phyloP scores from a whole-genome alignment of 2,113 vertebrate species.

The Sebastes schlegelii region DNA sequence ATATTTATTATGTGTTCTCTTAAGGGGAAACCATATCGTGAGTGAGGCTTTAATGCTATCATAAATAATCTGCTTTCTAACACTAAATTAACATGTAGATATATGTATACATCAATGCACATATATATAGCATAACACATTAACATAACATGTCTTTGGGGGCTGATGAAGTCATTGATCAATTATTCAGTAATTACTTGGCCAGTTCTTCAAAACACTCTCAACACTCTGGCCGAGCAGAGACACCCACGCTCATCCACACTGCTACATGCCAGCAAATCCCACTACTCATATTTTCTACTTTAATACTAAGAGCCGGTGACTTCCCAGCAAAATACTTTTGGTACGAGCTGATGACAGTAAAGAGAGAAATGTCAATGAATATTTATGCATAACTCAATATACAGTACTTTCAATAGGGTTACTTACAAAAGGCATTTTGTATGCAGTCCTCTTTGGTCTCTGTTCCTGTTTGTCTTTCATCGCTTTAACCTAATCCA shows the following conservation, averaged over 20 bases:
- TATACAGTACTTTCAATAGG: background rate
- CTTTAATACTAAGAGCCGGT: background rate
- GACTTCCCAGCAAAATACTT: background rate
- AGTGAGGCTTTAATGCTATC: background rate
- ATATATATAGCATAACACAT: background rate
- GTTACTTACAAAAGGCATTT: slow-evolving; percentile 3
- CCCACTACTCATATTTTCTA: background rate
- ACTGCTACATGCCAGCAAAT: background rate
- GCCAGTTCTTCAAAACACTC: background rate
- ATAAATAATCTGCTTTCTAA: background rate
- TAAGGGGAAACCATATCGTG: background rate
- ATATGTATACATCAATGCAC: background rate
- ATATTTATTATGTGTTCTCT: background rate
- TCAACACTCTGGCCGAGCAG: background rate
- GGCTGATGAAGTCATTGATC: slow-evolving; percentile 2
- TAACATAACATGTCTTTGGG: background rate
- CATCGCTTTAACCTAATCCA: background rate
- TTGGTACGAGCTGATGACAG: background rate
- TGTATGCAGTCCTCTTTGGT: background rate
- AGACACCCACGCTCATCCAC: background rate
- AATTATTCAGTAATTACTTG: slow-evolving; percentile 20
- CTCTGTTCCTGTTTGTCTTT: background rate
- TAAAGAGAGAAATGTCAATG: slow-evolving; percentile 16
- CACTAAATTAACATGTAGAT: background rate
- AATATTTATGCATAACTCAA: slow-evolving; percentile 8